These are phyloP conservation scores for Cyphomyrus discorhynchus DNA, from an alignment of 2,113 vertebrate species.

Conservation along the genomic window DNA sequence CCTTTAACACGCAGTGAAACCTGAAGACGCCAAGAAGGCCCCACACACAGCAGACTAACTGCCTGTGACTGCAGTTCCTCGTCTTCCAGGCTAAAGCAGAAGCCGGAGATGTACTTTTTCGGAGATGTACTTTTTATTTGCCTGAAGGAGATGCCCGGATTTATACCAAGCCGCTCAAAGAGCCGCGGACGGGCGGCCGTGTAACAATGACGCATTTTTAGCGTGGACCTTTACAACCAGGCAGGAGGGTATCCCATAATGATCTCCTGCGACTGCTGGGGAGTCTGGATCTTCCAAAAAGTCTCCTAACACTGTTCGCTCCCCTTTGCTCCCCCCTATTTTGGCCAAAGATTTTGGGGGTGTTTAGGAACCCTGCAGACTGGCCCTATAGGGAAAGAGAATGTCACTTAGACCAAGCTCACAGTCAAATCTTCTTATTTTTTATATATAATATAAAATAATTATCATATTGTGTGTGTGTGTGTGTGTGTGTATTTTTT, in stretches of 20 bases:
- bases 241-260: constrained; percentile 29
- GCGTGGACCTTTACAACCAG: constrained; percentile 22
- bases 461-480: not conserved
- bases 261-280: constrained; percentile 26
- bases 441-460: not conserved
- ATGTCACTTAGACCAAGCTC: not conserved
- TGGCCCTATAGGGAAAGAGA: not conserved
- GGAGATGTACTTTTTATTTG: constrained; percentile 26
- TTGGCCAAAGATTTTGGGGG: not conserved
- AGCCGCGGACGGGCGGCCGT: not conserved
- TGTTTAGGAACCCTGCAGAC: not conserved
- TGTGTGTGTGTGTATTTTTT: not conserved
- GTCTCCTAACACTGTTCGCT: not conserved
- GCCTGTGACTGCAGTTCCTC: constrained; percentile 8
- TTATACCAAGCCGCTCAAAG: not conserved
- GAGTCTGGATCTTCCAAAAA: constrained; percentile 26
- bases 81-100: not conserved
- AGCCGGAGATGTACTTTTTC: constrained; percentile 28
- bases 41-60: not conserved
- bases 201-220: constrained; percentile 1
- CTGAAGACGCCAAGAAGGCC: not conserved
- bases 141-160: constrained; percentile 21
- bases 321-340: not conserved
- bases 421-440: not conserved
- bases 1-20: not conserved